Conservation (phyloP, 2,888 invertebrate species). For the Rhagophthalmus giganteus region DNA sequence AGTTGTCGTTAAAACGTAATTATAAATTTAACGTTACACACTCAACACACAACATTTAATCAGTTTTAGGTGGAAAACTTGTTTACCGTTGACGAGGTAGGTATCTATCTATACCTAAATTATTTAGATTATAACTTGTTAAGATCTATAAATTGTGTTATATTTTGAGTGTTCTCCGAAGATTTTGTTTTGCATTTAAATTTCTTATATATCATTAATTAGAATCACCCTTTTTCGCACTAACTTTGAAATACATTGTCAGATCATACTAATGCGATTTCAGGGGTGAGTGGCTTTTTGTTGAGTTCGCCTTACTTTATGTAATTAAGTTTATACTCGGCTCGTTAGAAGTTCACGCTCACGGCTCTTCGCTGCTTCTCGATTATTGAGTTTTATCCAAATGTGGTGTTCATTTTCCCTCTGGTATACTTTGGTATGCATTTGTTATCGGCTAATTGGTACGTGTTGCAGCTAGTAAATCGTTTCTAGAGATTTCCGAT, state of each 20-base stretch:
- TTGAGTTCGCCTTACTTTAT: slow-evolving; percentile 43
- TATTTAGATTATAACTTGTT: no score
- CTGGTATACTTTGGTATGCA: slow-evolving; percentile 5
- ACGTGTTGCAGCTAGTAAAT: background rate
- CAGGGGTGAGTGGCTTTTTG: slow-evolving; percentile 42
- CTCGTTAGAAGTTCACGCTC: slow-evolving; percentile 38
- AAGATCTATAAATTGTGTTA: no score
- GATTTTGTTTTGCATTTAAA: background rate
- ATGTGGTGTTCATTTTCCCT: slow-evolving; percentile 23
- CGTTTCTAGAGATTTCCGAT: no score
- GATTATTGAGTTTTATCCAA: slow-evolving; percentile 33
- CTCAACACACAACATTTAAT: no score
- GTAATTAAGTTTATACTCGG: slow-evolving; percentile 44
- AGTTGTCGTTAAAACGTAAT: no score
- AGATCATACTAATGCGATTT: slow-evolving; percentile 42
- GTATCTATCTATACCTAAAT: no score
- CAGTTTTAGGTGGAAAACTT: no score
- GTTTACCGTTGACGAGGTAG: no score
- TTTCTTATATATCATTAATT: slow-evolving; percentile 2
- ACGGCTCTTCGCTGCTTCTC: slow-evolving; percentile 28
- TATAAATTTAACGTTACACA: no score
- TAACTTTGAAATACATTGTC: slow-evolving; percentile 11
- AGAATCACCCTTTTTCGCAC: slow-evolving; percentile 5
- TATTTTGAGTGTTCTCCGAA: background rate
- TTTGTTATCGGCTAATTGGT: slow-evolving; percentile 1